These are phyloP conservation scores for Metopia argyrocephala DNA, from an alignment of 2,888 invertebrate genomes.

Conservation along the genomic window DNA sequence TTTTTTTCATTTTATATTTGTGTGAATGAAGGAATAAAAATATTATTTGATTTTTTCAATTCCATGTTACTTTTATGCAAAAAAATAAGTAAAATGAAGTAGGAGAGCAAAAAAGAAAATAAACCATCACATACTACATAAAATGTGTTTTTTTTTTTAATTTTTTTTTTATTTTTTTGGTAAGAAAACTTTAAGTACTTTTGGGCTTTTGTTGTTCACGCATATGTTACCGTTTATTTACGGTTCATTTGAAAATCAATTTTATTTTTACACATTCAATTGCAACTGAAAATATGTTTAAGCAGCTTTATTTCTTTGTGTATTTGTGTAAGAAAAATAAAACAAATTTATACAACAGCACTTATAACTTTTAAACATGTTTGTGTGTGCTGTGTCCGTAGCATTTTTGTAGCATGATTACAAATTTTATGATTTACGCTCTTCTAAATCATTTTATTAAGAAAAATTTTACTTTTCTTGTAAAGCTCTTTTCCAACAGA, in stretches of 20 bases:
- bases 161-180: too few relatives aligned
- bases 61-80: slow-evolving; percentile 2
- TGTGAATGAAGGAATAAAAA: slow-evolving; percentile 26
- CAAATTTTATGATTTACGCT: slow-evolving; percentile 56
- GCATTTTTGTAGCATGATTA: slow-evolving; percentile 28
- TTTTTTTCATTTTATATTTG: slow-evolving; percentile 39
- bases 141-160: too few relatives aligned
- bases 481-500: not conserved
- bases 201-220: slow-evolving; percentile 62
- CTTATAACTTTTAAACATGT: too few relatives aligned
- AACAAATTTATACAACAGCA: too few relatives aligned
- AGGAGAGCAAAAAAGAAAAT: not conserved
- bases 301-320: too few relatives aligned
- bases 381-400: too few relatives aligned
- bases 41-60: slow-evolving; percentile 32
- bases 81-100: not conserved
- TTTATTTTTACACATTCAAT: slow-evolving; percentile 59
- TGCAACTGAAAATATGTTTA: slow-evolving; percentile 20
- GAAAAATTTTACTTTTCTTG: slow-evolving; percentile 9
- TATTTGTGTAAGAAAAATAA: slow-evolving; percentile 26
- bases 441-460: slow-evolving; percentile 52
- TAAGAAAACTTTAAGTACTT: slow-evolving; percentile 42
- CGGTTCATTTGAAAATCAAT: slow-evolving; percentile 71
- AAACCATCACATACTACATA: not conserved
- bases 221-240: slow-evolving; percentile 71